Evolutionary conservation across 2,888 invertebrate genomes (phyloP).

Genomic region (Trimorus sp.): DNA sequence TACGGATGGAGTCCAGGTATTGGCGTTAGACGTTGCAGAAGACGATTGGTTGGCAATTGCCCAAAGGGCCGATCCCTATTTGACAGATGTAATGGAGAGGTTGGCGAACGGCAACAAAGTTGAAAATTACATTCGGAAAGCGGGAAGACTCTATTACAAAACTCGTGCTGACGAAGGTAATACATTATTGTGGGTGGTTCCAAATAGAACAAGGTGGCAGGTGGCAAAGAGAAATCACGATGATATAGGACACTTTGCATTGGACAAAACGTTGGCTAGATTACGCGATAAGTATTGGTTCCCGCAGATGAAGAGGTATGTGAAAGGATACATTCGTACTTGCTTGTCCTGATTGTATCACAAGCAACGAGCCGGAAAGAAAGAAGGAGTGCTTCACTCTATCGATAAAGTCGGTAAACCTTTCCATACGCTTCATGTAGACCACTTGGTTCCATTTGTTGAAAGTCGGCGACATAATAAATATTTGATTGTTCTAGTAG

Average conservation of each 20-base stretch:
- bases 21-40: too few relatives aligned
- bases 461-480: slow-evolving; percentile 61
- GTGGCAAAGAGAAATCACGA: slow-evolving; percentile 77
- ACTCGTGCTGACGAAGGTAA: not conserved
- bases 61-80: too few relatives aligned
- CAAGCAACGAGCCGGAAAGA: slow-evolving; percentile 65
- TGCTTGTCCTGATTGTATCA: slow-evolving; percentile 78
- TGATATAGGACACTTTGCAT: slow-evolving; percentile 77
- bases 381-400: slow-evolving; percentile 75
- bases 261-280: slow-evolving; percentile 74
- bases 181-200: slow-evolving; percentile 72
- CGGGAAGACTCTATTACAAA: too few relatives aligned
- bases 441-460: slow-evolving; percentile 80
- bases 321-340: slow-evolving; percentile 77
- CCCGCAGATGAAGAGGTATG: slow-evolving; percentile 75
- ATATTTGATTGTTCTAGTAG: too few relatives aligned
- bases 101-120: too few relatives aligned
- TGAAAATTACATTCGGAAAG: too few relatives aligned
- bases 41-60: too few relatives aligned
- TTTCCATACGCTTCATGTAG: slow-evolving; percentile 79
- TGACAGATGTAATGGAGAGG: too few relatives aligned
- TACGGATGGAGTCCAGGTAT: not conserved
- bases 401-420: slow-evolving; percentile 78
- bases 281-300: slow-evolving; percentile 79
- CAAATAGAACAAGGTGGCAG: slow-evolving; percentile 69